These are phyloP conservation scores for Drosophila kurseongensis DNA, from an alignment of 1,140 invertebrate genomes.

Conservation along the genomic window DNA sequence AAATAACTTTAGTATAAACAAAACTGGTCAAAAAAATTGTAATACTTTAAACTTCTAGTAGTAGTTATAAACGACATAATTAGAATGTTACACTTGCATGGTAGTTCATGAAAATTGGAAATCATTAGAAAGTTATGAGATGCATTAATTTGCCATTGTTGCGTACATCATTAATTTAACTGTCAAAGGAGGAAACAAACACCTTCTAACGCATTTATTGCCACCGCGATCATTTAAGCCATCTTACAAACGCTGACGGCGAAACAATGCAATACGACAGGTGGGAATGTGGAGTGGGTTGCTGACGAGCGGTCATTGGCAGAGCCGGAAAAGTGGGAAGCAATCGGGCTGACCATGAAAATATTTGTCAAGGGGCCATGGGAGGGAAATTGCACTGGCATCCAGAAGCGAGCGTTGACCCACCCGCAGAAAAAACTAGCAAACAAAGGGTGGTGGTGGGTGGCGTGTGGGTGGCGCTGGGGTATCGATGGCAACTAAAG, in stretches of 20 bases:
- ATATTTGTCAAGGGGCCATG: constrained; percentile 30
- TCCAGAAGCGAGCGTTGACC: constrained; percentile 37
- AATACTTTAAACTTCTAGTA: too few relatives aligned
- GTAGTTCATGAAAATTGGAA: too few relatives aligned
- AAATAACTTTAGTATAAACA: too few relatives aligned
- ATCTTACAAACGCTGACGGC: constrained; percentile 11
- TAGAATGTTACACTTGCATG: too few relatives aligned
- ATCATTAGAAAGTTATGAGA: too few relatives aligned
- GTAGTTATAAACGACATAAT: too few relatives aligned
- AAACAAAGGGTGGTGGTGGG: not conserved
- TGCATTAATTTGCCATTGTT: too few relatives aligned
- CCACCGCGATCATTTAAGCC: not conserved
- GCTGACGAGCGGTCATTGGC: constrained; percentile 18
- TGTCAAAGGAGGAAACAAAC: too few relatives aligned
- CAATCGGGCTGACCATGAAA: constrained; percentile 47
- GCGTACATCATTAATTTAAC: too few relatives aligned
- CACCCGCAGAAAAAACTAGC: constrained; percentile 27
- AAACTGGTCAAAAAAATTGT: too few relatives aligned
- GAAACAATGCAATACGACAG: not conserved
- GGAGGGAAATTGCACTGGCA: constrained; percentile 32
- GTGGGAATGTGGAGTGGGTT: constrained; percentile 3
- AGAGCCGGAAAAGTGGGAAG: constrained; percentile 7
- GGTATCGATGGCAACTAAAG: constrained; percentile 44
- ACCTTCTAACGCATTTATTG: not conserved
- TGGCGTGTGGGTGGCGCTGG: not conserved